Evolutionary conservation across 2,888 invertebrate species (phyloP), one percentile per base, ranked within the genome.

Genomic region (Villa cingulata): DNA sequence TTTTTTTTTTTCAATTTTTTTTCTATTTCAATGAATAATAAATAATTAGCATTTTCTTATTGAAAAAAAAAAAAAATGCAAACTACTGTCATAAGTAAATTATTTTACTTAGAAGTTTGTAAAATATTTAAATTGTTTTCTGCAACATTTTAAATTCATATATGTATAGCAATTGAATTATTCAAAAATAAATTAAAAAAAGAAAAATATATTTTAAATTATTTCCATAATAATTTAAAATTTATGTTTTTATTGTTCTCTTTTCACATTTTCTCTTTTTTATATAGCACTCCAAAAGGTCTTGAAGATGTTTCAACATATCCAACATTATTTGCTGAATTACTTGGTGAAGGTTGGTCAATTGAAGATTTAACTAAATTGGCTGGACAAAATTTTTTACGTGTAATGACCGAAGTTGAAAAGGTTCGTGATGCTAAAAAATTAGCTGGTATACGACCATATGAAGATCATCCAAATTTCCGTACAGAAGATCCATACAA

Each of bases 211-310:
- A n/a, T n/a, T n/a, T n/a, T n/a, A n/a, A n/a, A n/a, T 23, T 23
- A 23, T 23, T 23, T 23, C 7, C 7, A 23, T 6, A 23, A 23
- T 6, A 23, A 23, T 23, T 23, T 23, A 23, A 23, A 6, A 23
- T 23, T 23, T 23, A 23, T 23, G 7, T 23, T 4, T 23, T 6
- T 6, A 6, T 23, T 23, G 23, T 37, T 42, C 20, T 34, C 6
- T 40, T 39, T 46, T 16, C 49, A 45, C 41, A 10, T 38, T 53
- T 62, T 45, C n/a, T n/a, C n/a, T n/a, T n/a, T n/a, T n/a, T n/a
- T n/a, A n/a, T n/a, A n/a, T 68, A 87, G 87, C 64, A 84, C 85
- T 41, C 87, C 87, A 14, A 79, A 81, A 66, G 88, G 87, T 23
- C 70, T 88, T 46, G 83, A 86, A 68, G 85, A 86, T 62, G 85